Conservation (phyloP, 2,888 invertebrate species). For the Apodemia duryi region DNA sequence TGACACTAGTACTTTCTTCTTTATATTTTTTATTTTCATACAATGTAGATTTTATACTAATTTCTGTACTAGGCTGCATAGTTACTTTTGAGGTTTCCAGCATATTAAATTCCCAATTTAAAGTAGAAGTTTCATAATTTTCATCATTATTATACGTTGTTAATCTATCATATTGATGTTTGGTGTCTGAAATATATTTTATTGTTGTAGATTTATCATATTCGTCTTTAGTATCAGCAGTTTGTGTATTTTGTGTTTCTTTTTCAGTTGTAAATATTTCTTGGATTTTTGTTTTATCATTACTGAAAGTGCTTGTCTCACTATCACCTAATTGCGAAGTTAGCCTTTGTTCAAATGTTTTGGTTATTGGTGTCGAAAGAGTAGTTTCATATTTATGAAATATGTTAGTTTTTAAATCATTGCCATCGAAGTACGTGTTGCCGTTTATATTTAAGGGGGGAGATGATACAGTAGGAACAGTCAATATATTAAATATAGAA, state of each 20-base stretch:
- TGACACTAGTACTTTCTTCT: background rate
- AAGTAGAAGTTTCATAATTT: conserved; percentile 3
- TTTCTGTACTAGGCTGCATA: background rate
- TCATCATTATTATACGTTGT: background rate
- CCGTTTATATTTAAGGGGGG: background rate
- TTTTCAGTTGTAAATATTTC: background rate
- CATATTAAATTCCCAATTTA: background rate
- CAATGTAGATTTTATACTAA: background rate
- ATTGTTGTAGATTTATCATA: background rate
- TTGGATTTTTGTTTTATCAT: background rate
- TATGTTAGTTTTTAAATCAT: background rate
- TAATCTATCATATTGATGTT: background rate
- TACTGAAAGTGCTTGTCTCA: background rate
- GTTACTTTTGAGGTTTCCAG: background rate
- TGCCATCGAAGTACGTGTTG: background rate
- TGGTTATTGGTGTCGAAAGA: background rate
- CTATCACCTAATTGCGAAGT: too few relatives aligned
- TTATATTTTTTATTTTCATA: background rate
- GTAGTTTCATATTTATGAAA: background rate
- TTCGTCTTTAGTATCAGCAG: background rate
- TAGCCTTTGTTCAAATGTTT: background rate
- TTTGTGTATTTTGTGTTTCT: background rate
- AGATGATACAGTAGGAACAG: background rate
- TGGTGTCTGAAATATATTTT: background rate
- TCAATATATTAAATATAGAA: background rate